phyloP scores from a whole-genome alignment of 2,113 vertebrate genomes.

The Henicopernis longicauda region DNA sequence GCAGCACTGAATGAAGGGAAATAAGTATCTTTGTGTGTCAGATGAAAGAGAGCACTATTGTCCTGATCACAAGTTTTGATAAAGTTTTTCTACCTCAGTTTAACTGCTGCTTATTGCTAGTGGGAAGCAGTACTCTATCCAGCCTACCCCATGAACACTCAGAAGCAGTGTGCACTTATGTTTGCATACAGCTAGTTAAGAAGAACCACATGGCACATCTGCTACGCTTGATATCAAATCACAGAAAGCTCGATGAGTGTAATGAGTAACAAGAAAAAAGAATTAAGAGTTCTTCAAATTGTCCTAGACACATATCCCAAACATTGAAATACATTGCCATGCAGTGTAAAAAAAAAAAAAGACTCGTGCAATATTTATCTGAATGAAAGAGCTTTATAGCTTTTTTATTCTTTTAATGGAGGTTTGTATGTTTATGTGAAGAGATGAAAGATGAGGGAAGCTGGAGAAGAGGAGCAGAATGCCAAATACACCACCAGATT shows the following conservation, averaged over 20 bases:
- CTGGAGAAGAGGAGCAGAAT: not conserved
- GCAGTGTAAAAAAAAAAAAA: not conserved
- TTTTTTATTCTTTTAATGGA: not conserved
- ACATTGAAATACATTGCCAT: not conserved
- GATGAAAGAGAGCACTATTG: not conserved
- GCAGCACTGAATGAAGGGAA: not conserved
- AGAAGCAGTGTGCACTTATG: not conserved
- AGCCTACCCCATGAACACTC: not conserved
- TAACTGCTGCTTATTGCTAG: not conserved
- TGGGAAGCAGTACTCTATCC: not conserved
- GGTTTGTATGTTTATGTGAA: not conserved
- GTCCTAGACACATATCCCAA: not conserved
- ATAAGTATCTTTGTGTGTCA: not conserved
- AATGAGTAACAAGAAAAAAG: conserved; percentile 11
- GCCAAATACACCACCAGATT: not conserved
- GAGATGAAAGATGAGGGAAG: not conserved
- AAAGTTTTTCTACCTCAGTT: not conserved
- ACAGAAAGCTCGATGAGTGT: not conserved
- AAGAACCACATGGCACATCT: conserved; percentile 13
- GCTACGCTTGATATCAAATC: not conserved
- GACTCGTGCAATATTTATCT: not conserved
- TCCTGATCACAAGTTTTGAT: not conserved
- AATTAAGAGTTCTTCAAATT: not conserved
- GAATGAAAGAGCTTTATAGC: not conserved
- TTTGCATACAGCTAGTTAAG: not conserved